A percentile compares a stretch with the other conserved stretches of the same genome.
phyloP scores from a whole-genome alignment of 2,888 invertebrate species.

The Anodontia alba region DNA sequence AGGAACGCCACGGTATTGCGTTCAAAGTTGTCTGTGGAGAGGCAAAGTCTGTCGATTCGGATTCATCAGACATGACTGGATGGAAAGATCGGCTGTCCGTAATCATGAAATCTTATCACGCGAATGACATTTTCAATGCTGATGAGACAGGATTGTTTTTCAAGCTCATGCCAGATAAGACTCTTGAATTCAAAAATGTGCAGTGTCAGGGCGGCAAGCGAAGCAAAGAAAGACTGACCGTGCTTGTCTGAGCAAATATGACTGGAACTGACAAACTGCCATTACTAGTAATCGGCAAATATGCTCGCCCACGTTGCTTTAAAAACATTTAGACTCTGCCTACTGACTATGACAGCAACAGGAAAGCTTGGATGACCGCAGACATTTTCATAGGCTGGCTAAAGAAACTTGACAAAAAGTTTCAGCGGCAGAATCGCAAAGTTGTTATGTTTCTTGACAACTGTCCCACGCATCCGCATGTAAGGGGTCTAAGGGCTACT shows the following conservation, averaged over 20 bases:
- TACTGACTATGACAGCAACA: conserved; percentile 46
- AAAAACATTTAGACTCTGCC: conserved; percentile 50
- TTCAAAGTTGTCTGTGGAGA: conserved; percentile 4
- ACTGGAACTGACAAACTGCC: conserved; percentile 28
- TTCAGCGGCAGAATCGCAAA: conserved; percentile 27
- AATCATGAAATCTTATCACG: neutral
- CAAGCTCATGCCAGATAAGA: conserved; percentile 48
- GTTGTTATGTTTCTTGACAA: conserved; percentile 64
- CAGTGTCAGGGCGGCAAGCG: conserved; percentile 59
- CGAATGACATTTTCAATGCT: conserved; percentile 8
- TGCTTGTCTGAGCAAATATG: conserved; percentile 46
- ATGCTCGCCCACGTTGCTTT: conserved; percentile 56
- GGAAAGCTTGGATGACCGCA: conserved; percentile 65
- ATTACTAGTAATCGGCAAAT: conserved; percentile 60
- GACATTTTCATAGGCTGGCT: conserved; percentile 63
- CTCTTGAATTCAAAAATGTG: conserved; percentile 52
- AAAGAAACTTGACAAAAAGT: conserved; percentile 45
- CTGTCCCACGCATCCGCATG: conserved; percentile 60
- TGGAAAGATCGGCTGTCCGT: conserved; percentile 1
- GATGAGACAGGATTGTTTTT: conserved; percentile 67
- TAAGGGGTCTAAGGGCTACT: conserved; percentile 43
- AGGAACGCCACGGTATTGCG: conserved; percentile 11
- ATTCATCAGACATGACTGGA: neutral
- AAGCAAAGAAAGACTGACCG: conserved; percentile 52
- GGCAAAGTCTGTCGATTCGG: neutral